Conservation (phyloP, 2,113 vertebrate genomes). For the Uropsilus gracilis region DNA sequence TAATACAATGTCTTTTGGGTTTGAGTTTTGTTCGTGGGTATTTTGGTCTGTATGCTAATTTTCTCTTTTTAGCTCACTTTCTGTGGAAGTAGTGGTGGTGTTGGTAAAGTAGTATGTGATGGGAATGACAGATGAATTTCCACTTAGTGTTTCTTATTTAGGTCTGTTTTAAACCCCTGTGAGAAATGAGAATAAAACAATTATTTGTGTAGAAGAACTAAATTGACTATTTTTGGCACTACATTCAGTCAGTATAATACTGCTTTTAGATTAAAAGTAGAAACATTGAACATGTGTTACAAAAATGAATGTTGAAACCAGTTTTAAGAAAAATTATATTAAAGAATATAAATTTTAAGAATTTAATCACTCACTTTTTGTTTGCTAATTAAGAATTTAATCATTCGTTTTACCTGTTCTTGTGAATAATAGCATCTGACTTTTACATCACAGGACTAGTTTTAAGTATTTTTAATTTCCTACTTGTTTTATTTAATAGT, state of each 20-base stretch:
- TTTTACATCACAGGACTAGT: not conserved
- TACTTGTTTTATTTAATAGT: not conserved
- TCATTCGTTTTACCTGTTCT: not conserved
- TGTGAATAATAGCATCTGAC: not conserved
- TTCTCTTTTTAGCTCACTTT: not conserved
- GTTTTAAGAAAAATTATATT: too few relatives aligned
- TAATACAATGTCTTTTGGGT: not conserved
- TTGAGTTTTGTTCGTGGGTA: not conserved
- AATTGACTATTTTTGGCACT: not conserved
- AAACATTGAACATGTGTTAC: not conserved
- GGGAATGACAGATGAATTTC: not conserved
- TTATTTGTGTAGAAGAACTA: slow-evolving; percentile 8
- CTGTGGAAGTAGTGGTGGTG: not conserved
- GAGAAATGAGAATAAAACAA: slow-evolving; percentile 20
- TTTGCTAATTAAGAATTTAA: too few relatives aligned
- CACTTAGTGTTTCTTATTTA: not conserved
- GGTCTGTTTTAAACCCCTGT: not conserved
- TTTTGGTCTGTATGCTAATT: not conserved
- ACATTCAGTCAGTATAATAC: not conserved
- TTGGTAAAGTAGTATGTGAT: not conserved
- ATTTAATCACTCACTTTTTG: too few relatives aligned
- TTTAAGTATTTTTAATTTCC: not conserved
- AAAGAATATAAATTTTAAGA: too few relatives aligned
- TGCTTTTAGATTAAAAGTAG: not conserved
- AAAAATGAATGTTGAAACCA: too few relatives aligned